Conservation (phyloP, 2,113 vertebrate species). For the Conger conger region DNA sequence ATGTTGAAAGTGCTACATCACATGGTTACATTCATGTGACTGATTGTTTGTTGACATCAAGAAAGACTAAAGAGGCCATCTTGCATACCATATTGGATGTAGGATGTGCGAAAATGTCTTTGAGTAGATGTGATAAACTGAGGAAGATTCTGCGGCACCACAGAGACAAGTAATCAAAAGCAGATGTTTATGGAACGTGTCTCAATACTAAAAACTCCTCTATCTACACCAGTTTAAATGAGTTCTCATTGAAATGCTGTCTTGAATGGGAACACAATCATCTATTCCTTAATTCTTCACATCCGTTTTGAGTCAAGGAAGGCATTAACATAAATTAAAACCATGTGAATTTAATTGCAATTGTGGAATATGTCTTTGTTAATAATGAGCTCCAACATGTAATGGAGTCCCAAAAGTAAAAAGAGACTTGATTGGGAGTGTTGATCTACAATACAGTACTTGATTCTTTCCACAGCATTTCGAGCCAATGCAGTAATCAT, state of each 20-base stretch:
- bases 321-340: not conserved
- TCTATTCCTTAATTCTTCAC: not conserved
- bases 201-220: conserved; percentile 31
- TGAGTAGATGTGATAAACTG: conserved; percentile 37
- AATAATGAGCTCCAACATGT: conserved; percentile 8
- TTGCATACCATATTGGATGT: too few species aligned
- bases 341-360: not conserved
- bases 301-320: not conserved
- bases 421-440: not conserved
- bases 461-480: conserved; percentile 1
- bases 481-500: conserved; percentile 22
- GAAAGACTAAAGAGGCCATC: too few species aligned
- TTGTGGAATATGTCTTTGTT: not conserved
- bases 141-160: conserved; percentile 36
- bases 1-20: conserved; percentile 45
- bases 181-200: conserved; percentile 58
- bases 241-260: not conserved
- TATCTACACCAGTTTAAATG: conserved; percentile 6
- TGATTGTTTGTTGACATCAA: too few species aligned
- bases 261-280: not conserved
- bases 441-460: not conserved
- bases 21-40: conserved; percentile 36
- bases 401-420: not conserved
- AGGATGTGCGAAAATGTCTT: conserved; percentile 51
- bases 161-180: conserved; percentile 54